phyloP scores from a whole-genome alignment of 53 echinoderm and acorn worm genomes.

The Patiria pectinifera region DNA sequence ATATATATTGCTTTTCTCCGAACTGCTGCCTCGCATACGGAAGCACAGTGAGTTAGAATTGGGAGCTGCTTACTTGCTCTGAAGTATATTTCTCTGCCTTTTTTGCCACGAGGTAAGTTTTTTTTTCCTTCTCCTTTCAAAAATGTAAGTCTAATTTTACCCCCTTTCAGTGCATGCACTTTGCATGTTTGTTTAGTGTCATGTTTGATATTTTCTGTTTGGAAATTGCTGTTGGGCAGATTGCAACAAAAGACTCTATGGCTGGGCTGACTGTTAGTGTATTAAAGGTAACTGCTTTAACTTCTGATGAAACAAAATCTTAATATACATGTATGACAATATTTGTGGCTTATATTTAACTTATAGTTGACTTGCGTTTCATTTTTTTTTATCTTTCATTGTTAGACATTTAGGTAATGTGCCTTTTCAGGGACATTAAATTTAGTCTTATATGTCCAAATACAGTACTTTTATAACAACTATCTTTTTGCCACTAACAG shows the following conservation, averaged over 20 bases:
- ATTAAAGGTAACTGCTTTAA: neutral
- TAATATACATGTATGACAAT: neutral
- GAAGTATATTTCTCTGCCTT: neutral
- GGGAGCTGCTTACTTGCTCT: neutral
- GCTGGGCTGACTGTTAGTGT: neutral
- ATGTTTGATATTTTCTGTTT: constrained; percentile 2
- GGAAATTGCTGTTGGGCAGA: neutral
- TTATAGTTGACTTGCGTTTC: neutral
- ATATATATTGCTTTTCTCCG: neutral
- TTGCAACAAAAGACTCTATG: neutral
- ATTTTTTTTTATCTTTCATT: neutral
- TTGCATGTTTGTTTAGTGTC: constrained; percentile 42
- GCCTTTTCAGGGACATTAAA: neutral
- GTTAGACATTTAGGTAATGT: neutral
- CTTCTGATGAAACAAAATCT: neutral
- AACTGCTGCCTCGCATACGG: neutral
- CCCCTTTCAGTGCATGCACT: constrained; percentile 19
- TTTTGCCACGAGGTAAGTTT: constrained; percentile 46
- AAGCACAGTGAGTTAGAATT: neutral
- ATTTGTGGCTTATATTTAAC: neutral
- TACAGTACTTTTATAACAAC: neutral
- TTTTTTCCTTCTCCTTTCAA: neutral
- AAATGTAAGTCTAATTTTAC: neutral
- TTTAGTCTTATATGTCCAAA: neutral
- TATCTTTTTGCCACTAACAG: neutral